A percentile compares a stretch with the other conserved stretches of the same genome.
phyloP scores from a whole-genome alignment of 2,797 vertebrate genomes.

The Oreortyx pictus region DNA sequence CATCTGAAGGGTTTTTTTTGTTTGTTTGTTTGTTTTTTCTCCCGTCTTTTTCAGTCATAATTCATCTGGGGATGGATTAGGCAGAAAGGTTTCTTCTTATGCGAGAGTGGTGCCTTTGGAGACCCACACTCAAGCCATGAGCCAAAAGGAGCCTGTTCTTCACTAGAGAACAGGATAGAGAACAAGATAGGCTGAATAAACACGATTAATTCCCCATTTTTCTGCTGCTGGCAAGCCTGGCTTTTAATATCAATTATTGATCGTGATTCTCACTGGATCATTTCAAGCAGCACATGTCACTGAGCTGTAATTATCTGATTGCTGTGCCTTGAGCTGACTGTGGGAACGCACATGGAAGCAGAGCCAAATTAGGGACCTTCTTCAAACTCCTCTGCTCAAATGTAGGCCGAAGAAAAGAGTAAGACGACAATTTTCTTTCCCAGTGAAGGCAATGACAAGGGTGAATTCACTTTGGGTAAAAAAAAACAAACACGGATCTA shows the following conservation, averaged over 20 bases:
- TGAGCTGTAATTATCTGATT: neutral
- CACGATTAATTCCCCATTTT: neutral
- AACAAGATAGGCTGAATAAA: constrained; percentile 26
- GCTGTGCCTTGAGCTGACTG: neutral
- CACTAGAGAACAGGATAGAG: neutral
- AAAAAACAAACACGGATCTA: neutral
- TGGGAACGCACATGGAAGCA: fast-evolving
- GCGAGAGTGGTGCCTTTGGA: neutral
- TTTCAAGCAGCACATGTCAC: neutral
- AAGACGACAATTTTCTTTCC: neutral
- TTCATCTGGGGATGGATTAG: neutral
- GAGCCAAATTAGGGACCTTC: neutral
- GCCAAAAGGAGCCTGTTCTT: neutral
- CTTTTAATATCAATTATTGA: constrained; percentile 34
- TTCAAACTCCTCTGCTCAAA: neutral
- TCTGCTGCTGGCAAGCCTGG: neutral
- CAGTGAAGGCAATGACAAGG: neutral
- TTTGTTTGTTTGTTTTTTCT: neutral
- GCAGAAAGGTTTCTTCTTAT: neutral
- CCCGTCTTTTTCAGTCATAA: neutral
- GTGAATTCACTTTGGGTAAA: neutral
- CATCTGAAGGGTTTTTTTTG: neutral
- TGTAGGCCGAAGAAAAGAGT: neutral
- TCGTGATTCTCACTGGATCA: constrained; percentile 2
- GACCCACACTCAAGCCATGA: neutral